Base-by-base conservation (phyloP, 2,113 vertebrate genomes). In the Acanthisitta chloris region DNA sequence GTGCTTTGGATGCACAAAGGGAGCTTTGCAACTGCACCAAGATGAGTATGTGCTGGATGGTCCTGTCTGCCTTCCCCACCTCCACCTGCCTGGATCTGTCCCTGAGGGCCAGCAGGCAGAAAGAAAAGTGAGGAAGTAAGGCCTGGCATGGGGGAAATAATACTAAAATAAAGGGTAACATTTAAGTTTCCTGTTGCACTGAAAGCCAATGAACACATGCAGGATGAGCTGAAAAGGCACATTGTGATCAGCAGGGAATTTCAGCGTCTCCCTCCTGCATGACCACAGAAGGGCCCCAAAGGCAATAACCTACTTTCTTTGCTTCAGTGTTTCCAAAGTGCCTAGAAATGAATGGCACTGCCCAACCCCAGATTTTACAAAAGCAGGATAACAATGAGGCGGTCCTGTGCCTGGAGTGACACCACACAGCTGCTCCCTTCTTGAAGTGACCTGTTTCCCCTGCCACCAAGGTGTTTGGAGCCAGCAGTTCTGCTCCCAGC, bases 1-100 rank as follows among this genome's bases (percentile, higher is more conserved):
- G 3, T 72, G 48, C 4, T 3, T 16, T 80, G 88, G 66, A 72
- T 0, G 0, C 1, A 6, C 25, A 42, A 7, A n/a, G 45, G 54
- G 23, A 51, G 19, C 25, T 88, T 67, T 34, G 48, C 23, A 52
- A 54, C 26, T 23, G 24, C 52, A 57, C 36, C 38, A 48, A 25
- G n/a, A 76, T 9, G 40, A 77, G 19, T 1, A 40, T 0, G 3
- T 33, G 54, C 46, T 54, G 52, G 26, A 24, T 1, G 6, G 61
- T 43, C 23, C 16, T 1, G 0, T n/a, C 34, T 67, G 64, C 42
- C 25, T 42, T 74, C 51, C 26, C 20, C 34, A 58, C 14, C 38
- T 77, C 79, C 54, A 13, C 46, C 28, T 59, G 16, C 14, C 42
- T 34, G 42, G 28, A 36, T 57, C 55, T 61, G 8, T 58, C 21